phyloP scores from a whole-genome alignment of 2,888 invertebrate genomes.

The Polyommatus iphigenia region DNA sequence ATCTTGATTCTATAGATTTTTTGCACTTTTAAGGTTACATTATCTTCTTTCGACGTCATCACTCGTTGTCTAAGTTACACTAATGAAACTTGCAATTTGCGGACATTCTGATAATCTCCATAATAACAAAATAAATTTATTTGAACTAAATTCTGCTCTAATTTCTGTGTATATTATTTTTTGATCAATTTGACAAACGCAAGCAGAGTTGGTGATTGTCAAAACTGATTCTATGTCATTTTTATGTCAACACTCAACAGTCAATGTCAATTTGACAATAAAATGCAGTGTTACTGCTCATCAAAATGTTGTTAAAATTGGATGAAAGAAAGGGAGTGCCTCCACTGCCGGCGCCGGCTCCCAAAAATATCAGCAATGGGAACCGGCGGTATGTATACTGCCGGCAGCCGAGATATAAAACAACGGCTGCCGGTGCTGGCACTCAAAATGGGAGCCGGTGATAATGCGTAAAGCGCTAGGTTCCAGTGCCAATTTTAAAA shows the following conservation, averaged over 20 bases:
- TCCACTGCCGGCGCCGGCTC: too few relatives aligned
- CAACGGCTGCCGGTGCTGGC: too few relatives aligned
- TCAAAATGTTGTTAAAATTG: too few relatives aligned
- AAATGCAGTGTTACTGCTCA: background rate
- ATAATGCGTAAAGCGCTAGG: too few relatives aligned
- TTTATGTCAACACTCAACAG: background rate
- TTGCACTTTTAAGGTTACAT: constrained; percentile 76
- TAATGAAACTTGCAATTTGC: constrained; percentile 40
- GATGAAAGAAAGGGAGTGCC: too few relatives aligned
- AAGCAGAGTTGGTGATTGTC: constrained; percentile 19
- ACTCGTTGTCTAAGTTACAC: constrained; percentile 52
- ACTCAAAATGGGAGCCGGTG: too few relatives aligned
- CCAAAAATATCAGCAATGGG: too few relatives aligned
- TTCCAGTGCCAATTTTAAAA: too few relatives aligned
- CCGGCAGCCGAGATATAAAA: too few relatives aligned
- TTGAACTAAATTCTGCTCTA: constrained; percentile 28
- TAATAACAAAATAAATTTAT: constrained; percentile 47
- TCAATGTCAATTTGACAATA: background rate
- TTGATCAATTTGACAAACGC: constrained; percentile 16
- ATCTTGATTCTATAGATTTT: constrained; percentile 65
- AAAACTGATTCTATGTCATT: background rate
- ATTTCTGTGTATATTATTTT: constrained; percentile 25
- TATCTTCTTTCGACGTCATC: constrained; percentile 70
- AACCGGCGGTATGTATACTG: too few relatives aligned
- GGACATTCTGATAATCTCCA: constrained; percentile 44